Evolutionary conservation across 2,113 vertebrate genomes (phyloP).

Genomic region (Callipepla californica): DNA sequence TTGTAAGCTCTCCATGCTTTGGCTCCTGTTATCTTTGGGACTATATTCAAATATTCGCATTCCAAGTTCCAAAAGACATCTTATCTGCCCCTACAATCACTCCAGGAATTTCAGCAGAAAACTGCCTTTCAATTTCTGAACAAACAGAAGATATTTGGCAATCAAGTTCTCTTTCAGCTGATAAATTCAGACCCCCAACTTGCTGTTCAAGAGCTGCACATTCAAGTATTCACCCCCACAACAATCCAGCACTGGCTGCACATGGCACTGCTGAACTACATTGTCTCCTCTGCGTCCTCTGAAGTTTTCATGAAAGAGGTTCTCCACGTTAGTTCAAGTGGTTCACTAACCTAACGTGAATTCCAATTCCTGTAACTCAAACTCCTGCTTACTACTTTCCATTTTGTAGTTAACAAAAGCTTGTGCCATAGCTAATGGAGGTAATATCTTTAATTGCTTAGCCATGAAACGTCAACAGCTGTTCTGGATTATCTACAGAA

Average conservation of each 20-base stretch:
- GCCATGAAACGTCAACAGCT: conserved; percentile 1
- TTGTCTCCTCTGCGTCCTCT: background rate
- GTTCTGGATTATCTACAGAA: background rate
- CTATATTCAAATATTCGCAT: conserved; percentile 21
- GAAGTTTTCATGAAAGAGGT: background rate
- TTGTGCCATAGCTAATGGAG: background rate
- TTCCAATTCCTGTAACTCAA: background rate
- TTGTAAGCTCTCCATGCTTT: background rate
- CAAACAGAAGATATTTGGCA: background rate
- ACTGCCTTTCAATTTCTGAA: background rate
- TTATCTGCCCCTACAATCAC: conserved; percentile 48
- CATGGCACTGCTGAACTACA: background rate
- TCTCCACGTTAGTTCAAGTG: background rate
- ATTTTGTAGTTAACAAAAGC: background rate
- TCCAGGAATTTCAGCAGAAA: conserved; percentile 10
- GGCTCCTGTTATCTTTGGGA: background rate
- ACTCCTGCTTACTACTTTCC: background rate
- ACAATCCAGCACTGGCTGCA: fast-evolving
- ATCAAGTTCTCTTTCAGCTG: background rate
- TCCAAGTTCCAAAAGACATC: conserved; percentile 46
- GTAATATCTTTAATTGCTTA: background rate
- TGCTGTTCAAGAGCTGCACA: background rate
- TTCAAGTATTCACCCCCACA: background rate
- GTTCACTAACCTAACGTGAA: background rate
- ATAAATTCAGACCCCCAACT: background rate